Percentiles rank a stretch among this genome's conserved stretches.
These are phyloP conservation scores for Spea multiplicata DNA, from an alignment of 2,113 vertebrate genomes.

Conservation along the genomic window DNA sequence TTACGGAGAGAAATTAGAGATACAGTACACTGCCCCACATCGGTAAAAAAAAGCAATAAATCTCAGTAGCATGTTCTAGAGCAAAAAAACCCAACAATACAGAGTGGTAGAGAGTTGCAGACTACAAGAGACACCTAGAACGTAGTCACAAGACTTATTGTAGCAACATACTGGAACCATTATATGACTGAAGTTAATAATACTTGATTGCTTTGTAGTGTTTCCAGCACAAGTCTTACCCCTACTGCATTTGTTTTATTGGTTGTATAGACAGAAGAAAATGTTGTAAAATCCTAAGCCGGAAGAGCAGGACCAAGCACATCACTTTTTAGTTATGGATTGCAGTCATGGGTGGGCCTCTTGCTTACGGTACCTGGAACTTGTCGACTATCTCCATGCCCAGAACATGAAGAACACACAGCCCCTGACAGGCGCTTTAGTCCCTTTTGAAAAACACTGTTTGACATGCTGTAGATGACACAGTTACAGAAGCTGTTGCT, in stretches of 20 bases:
- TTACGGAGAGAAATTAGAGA: conserved; percentile 51
- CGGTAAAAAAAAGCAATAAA: conserved; percentile 39
- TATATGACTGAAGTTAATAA: conserved; percentile 13
- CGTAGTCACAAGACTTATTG: background rate
- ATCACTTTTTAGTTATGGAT: conserved; percentile 46
- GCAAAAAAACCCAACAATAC: background rate
- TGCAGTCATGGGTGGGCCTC: conserved; percentile 72
- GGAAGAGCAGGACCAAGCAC: too few species aligned
- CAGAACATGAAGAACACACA: conserved; percentile 83
- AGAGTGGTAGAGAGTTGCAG: background rate
- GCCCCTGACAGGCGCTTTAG: conserved; percentile 84
- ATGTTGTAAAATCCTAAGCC: too few species aligned
- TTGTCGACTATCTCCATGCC: conserved; percentile 71
- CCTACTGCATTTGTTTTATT: too few species aligned
- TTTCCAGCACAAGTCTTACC: too few species aligned
- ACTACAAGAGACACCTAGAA: conserved; percentile 14
- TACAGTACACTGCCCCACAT: conserved; percentile 48
- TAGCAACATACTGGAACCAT: background rate
- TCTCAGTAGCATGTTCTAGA: background rate
- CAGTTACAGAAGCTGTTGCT: conserved; percentile 99
- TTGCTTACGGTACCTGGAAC: conserved; percentile 65
- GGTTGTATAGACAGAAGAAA: too few species aligned
- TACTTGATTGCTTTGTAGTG: too few species aligned
- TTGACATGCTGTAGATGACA: conserved; percentile 98
- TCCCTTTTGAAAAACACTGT: conserved; percentile 94